These are phyloP conservation scores for Drepanosiphum platanoidis DNA, from an alignment of 2,888 invertebrate species.

Conservation along the genomic window DNA sequence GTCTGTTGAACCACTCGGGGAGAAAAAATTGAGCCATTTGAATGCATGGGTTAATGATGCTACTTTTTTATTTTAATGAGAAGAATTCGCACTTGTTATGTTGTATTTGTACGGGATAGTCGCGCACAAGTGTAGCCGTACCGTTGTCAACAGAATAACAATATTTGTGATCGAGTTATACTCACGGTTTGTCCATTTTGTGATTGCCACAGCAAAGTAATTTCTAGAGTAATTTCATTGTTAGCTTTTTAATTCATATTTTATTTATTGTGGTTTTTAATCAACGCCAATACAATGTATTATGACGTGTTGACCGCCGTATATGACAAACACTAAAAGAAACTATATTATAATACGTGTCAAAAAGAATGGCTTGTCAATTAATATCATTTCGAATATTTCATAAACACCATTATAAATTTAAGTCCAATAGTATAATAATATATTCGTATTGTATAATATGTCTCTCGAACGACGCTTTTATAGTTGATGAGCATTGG, in stretches of 20 bases:
- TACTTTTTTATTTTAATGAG: slow-evolving; percentile 39
- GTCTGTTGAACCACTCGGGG: slow-evolving; percentile 20
- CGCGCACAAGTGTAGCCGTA: not conserved
- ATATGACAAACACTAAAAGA: not conserved
- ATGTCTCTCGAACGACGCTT: not conserved
- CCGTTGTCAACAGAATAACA: not conserved
- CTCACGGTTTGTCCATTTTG: not conserved
- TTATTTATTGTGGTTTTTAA: not conserved
- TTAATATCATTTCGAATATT: not conserved
- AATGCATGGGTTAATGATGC: slow-evolving; percentile 28
- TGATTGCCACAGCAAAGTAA: not conserved
- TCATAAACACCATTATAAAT: not conserved
- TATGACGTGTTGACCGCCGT: not conserved
- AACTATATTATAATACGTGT: not conserved
- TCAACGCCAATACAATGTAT: not conserved
- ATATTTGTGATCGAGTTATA: not conserved
- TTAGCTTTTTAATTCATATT: not conserved
- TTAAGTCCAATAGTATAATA: not conserved
- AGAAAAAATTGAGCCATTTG: slow-evolving; percentile 5
- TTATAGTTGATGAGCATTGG: not conserved
- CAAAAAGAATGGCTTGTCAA: slow-evolving; percentile 11
- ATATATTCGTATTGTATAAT: not conserved
- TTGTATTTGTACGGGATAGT: not conserved
- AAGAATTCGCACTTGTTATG: slow-evolving; percentile 22
- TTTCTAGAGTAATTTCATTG: not conserved